Conservation (phyloP, 2,113 vertebrate species). For the Notothenia coriiceps region DNA sequence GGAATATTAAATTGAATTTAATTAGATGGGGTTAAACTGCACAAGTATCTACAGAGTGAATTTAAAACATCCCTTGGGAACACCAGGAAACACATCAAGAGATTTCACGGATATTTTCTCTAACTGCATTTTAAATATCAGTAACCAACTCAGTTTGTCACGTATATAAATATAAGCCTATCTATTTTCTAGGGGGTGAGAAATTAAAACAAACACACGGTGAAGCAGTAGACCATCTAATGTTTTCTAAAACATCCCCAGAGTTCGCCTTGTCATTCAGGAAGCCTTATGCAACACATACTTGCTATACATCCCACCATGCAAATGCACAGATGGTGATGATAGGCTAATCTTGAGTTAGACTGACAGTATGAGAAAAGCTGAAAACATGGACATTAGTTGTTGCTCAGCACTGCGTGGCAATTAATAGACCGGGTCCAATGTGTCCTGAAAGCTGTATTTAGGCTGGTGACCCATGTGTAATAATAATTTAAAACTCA, state of each 20-base stretch:
- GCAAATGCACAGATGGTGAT: constrained; percentile 55
- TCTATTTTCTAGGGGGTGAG: not conserved
- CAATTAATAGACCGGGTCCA: constrained; percentile 1
- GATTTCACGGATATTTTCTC: not conserved
- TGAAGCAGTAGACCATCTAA: not conserved
- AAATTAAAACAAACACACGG: not conserved
- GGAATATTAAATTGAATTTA: constrained; percentile 39
- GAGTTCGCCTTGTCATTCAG: constrained; percentile 61
- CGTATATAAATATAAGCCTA: not conserved
- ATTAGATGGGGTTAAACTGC: constrained; percentile 30
- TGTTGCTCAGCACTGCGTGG: constrained; percentile 16
- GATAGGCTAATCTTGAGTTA: constrained; percentile 26
- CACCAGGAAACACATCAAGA: constrained; percentile 6
- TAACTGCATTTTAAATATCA: not conserved
- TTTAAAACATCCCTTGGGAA: constrained; percentile 33
- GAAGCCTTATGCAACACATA: constrained; percentile 41
- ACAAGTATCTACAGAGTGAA: constrained; percentile 25
- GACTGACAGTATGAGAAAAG: constrained; percentile 47
- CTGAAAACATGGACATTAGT: constrained; percentile 46
- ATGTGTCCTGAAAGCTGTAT: constrained; percentile 19
- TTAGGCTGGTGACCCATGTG: constrained; percentile 4
- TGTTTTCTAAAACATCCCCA: constrained; percentile 40
- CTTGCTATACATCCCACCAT: constrained; percentile 44
- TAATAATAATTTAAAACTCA: constrained; percentile 6
- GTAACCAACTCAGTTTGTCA: not conserved